Evolutionary conservation across 2,888 invertebrate genomes (phyloP).

Genomic region (Ypsolopha sequella): DNA sequence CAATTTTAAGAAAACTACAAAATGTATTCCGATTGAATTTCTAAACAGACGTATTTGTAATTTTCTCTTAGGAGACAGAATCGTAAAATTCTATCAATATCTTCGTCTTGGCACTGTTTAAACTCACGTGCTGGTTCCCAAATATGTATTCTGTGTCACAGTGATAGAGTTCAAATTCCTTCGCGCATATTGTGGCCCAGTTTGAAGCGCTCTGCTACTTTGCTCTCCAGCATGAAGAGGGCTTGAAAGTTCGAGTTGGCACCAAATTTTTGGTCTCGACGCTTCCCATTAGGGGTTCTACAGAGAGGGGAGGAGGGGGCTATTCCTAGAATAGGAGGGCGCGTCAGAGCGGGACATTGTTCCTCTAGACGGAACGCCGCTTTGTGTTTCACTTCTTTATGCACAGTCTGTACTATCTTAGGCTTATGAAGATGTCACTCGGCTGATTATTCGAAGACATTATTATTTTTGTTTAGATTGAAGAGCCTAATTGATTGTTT

Average conservation of each 20-base stretch:
- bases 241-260: slow-evolving; percentile 60
- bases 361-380: slow-evolving; percentile 38
- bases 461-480: neutral
- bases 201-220: neutral
- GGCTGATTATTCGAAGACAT: neutral
- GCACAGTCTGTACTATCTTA: slow-evolving; percentile 17
- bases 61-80: too few relatives aligned
- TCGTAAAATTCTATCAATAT: slow-evolving; percentile 40
- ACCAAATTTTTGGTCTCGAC: slow-evolving; percentile 64
- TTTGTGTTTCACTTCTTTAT: slow-evolving; percentile 46
- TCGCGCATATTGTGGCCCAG: neutral
- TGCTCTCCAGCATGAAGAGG: neutral
- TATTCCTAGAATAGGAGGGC: slow-evolving; percentile 11
- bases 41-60: too few relatives aligned
- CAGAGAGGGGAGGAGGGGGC: neutral
- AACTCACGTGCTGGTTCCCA: too few relatives aligned
- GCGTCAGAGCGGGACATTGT: slow-evolving; percentile 36
- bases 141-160: too few relatives aligned
- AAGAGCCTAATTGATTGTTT: too few relatives aligned
- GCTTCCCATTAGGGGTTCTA: slow-evolving; percentile 57
- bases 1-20: too few relatives aligned
- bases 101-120: slow-evolving; percentile 1
- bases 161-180: too few relatives aligned
- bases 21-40: too few relatives aligned
- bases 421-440: slow-evolving; percentile 1